Base-by-base conservation (phyloP, 2,113 vertebrate genomes). In the Ivindomyrus marchei region DNA sequence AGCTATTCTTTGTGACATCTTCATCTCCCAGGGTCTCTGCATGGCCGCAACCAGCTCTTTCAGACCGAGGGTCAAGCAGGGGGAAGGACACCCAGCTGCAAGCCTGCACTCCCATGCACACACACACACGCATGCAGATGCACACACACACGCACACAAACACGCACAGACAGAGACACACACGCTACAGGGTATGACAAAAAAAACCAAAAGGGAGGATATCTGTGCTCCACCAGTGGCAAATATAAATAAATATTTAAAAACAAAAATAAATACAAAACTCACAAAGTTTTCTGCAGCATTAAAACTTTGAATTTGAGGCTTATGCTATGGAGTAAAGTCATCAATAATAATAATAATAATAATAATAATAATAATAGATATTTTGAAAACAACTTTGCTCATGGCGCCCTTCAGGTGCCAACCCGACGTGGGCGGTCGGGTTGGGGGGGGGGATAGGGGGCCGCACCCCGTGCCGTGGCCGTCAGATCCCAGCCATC, bases 401-500 rank as follows among this genome's bases (percentile, higher is more conserved):
- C 36, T 7, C 77, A 42, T 2, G 4, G 39, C 21, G 10, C 47
- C 27, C 85, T 52, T 50, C 24, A 36, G 45, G 95, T 96, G 96
- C 95, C 95, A 94, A 92, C 94, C 96, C 94, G 91, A 91, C 95
- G 96, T 95, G 96, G 90, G 56, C 0, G 56, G 56, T 58, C 58
- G 24, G 95, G 96, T 96, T 96, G 94, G 94, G 95, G 92, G 92
- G 31, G 31, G 31, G 31, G 31, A 15, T 3, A 58, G 53, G 94
- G 36, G 96, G 95, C 91, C 4, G 94, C 95, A 94, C 95, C 96
- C 96, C 93, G 94, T 96, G 94, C 95, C n/a, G 91, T 93, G 94
- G 95, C 96, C 95, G 96, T 93, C 95, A 94, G 95, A 96, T 93
- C 90, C 96, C 96, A 97, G 96, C 96, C 96, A 93, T 92, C 93